These are phyloP conservation scores for Apteryx mantelli DNA, from an alignment of 2,113 vertebrate genomes.

Conservation along the genomic window DNA sequence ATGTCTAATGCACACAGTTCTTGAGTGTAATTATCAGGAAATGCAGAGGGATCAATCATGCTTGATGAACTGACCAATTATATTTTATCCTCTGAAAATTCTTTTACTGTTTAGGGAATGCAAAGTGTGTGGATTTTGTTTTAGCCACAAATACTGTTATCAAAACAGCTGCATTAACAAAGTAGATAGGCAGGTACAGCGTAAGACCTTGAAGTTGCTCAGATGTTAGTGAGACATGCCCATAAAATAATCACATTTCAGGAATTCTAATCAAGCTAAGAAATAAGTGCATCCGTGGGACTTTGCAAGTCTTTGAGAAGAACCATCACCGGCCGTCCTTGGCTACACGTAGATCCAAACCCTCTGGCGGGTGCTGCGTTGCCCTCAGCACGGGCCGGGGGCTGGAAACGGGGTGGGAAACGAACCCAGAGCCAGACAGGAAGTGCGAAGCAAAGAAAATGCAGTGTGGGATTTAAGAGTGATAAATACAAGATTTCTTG, in stretches of 20 bases:
- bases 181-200: background rate
- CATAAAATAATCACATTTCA: background rate
- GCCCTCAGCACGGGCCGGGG: background rate
- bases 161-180: background rate
- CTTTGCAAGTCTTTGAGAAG: conserved; percentile 3
- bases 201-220: background rate
- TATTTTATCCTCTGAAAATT: conserved; percentile 46
- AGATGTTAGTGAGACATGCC: background rate
- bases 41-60: conserved; percentile 42
- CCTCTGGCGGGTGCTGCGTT: background rate
- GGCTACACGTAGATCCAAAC: background rate
- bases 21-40: conserved; percentile 48
- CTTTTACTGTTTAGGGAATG: background rate
- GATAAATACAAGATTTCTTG: background rate
- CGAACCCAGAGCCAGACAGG: background rate
- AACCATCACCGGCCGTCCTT: background rate
- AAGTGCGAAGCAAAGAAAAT: background rate
- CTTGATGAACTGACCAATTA: conserved; percentile 37
- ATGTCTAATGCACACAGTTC: conserved; percentile 36
- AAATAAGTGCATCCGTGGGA: background rate
- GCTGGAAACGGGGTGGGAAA: background rate
- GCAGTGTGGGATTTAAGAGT: background rate
- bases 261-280: background rate
- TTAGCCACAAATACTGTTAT: background rate
- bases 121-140: conserved; percentile 17